Base-by-base conservation (phyloP, 2,797 vertebrate species). In the Vespertilio murinus region DNA sequence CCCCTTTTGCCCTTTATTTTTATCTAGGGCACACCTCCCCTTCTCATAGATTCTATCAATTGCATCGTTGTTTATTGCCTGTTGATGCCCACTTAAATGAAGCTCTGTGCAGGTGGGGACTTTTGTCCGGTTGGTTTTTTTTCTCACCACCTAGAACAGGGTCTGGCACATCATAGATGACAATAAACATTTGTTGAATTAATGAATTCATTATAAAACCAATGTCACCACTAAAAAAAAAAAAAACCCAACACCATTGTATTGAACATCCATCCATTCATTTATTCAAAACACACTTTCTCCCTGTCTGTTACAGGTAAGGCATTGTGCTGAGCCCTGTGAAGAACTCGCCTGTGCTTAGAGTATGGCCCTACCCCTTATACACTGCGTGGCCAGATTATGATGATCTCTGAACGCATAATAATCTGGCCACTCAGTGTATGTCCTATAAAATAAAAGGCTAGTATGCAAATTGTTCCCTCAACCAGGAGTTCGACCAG, bases 191-290 rank as follows among this genome's bases (percentile, higher is more conserved):
- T 69, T 90, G 35, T 56, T 64, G 33, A 91, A 71, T 90, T 47
- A 83, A 82, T 79, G 10, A 74, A 54, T 71, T 71, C n/a, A 88
- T 71, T 80, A 23, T 92, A 89, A 94, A n/a, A 73, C 54, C 64
- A 88, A 3, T 80, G 45, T 35, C n/a, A 64, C 35, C 67, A 85
- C 18, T 47, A 47, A 10, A 18, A 40, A 90, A 89, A 74, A 90
- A 86, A 74, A 92, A 74, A n/a, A n/a, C n/a, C n/a, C 4, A 91
- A 30, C 20, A 38, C 47, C 16, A 17, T 59, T 69, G 40, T 45
- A 33, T 4, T 77, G 35, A 82, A 49, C 47, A 49, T 90, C 54
- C 38, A 35, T 82, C 87, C 54, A 81, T 85, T 69, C 73, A 74
- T 81, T 80, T 74, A 92, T 83, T 70, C 59, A 25, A 9, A 91